Evolutionary conservation across 2,797 vertebrate genomes (phyloP), one percentile per base, ranked within the genome.

Genomic region (Tangara arthus): DNA sequence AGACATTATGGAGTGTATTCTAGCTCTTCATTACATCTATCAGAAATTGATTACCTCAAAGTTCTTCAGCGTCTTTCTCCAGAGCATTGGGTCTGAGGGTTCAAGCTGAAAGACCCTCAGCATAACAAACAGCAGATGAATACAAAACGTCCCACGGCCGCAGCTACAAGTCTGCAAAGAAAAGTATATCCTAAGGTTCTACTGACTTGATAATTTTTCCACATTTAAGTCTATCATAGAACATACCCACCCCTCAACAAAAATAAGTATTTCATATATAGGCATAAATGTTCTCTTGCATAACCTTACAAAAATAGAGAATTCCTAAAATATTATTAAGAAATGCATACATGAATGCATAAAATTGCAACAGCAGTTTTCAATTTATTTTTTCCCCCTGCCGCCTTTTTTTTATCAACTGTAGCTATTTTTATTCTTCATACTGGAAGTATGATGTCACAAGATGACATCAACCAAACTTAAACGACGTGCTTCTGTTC

Each of bases 91-190:
- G 77, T 99, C 99, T 10, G 98, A 98, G 23, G 98, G 97, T 81
- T 99, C 98, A 82, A 99, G 98, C 84, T 99, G 99, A 94, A 99
- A 99, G 14, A 99, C 99, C 19, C 98, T 95, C 61, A 99, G 96
- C 98, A 99, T 99, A 94, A 99, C 99, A 89, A 99, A 99, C 18
- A 99, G 97, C 47, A 99, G 98, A 92, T 99, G 99, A 97, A 99
- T 99, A 94, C 99, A 99, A 95, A 99, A 99, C 0, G 98, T 98
- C 24, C 99, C 99, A 57, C 98, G 98, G 35, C 98, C 98, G 37
- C 99, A 99, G 97, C 99, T 99, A 86, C 99, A 99, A 12, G 98
- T 99, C 99, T 99, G 89, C 53, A 88, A 96, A 68, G 59, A 69
- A 83, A 91, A 35, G 53, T 10, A 56, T 3, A 57, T 27, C 17